Evolutionary conservation across 1,140 invertebrate genomes (phyloP).

Genomic region (Lepidurus arcticus): DNA sequence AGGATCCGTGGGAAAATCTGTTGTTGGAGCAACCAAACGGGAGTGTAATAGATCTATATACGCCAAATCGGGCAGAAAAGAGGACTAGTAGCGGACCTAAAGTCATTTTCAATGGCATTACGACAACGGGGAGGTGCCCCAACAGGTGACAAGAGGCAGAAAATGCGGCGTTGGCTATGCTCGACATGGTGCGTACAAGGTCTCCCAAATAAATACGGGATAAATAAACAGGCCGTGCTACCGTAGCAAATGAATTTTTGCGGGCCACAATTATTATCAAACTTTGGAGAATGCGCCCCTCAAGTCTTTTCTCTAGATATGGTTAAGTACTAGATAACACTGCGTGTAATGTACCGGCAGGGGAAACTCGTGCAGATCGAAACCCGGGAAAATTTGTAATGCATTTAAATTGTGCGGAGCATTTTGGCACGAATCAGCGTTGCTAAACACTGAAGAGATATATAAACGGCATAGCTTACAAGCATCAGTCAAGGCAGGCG

Average conservation of each 20-base stretch:
- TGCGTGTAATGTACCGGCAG: constrained; percentile 9
- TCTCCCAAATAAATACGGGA: not conserved
- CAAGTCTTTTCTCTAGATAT: no score
- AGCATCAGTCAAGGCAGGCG: constrained; percentile 2
- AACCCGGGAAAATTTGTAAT: not conserved
- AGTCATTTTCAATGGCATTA: constrained; percentile 3
- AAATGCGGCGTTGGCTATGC: not conserved
- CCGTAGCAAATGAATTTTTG: not conserved
- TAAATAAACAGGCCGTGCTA: not conserved
- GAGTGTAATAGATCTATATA: not conserved
- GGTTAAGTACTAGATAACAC: not conserved
- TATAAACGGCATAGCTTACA: not conserved
- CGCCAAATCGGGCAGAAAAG: not conserved
- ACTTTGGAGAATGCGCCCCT: no score
- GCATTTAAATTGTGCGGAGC: not conserved
- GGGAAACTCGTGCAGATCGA: constrained; percentile 13
- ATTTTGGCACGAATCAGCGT: constrained; percentile 15
- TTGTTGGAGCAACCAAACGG: not conserved
- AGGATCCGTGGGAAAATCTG: constrained; percentile 8
- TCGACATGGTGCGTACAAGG: constrained; percentile 6
- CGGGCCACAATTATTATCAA: no score
- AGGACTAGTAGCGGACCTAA: not conserved
- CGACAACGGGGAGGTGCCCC: not conserved
- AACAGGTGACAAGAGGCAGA: constrained; percentile 17
- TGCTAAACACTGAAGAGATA: not conserved